Conservation (phyloP, 2,888 invertebrate genomes). For the Didymodactylos carnosus region DNA sequence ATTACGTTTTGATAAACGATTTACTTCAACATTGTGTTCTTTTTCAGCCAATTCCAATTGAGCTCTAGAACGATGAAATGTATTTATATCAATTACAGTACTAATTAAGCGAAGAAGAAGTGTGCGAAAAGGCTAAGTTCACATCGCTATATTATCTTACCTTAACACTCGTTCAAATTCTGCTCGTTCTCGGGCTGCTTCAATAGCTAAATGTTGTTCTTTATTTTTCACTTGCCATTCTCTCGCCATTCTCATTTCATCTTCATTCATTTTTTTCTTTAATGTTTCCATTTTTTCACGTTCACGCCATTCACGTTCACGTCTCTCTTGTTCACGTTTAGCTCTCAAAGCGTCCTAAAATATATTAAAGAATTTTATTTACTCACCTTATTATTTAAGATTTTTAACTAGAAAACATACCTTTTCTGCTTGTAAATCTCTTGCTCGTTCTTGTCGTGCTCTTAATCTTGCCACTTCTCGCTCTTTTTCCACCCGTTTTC, state of each 20-base stretch:
- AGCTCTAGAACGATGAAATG: constrained; percentile 21
- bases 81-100: no score
- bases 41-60: constrained; percentile 34
- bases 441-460: constrained; percentile 30
- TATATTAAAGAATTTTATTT: no score
- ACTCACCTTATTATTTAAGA: no score
- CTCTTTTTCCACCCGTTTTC: constrained; percentile 32
- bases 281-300: constrained; percentile 28
- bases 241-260: constrained; percentile 28
- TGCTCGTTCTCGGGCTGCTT: constrained; percentile 31
- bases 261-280: constrained; percentile 29
- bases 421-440: constrained; percentile 33
- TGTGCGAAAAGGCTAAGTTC: background rate
- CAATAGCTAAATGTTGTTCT: constrained; percentile 32
- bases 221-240: constrained; percentile 31
- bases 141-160: background rate
- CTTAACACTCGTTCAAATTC: constrained; percentile 33
- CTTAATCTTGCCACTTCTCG: constrained; percentile 30
- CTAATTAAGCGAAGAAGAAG: background rate
- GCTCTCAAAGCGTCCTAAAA: constrained; percentile 32
- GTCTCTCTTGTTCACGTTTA: constrained; percentile 32
- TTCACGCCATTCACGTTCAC: constrained; percentile 33
- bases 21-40: constrained; percentile 25
- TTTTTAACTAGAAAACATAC: no score
- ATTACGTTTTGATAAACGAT: constrained; percentile 19